Percentiles rank a stretch among this genome's conserved stretches.
Conservation (phyloP, 1,140 invertebrate genomes). For the Carposina sasakii region DNA sequence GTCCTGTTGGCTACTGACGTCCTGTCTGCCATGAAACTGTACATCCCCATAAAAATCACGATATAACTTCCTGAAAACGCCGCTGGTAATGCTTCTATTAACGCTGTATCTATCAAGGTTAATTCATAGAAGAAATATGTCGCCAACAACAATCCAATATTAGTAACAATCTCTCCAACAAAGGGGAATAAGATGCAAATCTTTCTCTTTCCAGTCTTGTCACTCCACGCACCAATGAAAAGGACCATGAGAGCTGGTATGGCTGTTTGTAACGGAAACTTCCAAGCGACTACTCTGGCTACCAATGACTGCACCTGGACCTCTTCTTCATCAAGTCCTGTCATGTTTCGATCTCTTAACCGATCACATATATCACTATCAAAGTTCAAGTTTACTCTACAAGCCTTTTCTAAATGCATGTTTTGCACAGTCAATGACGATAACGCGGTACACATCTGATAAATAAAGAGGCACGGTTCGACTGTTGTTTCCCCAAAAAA, state of each 20-base stretch:
- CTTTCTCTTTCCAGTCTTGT: slow-evolving; percentile 77
- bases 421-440: slow-evolving; percentile 61
- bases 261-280: slow-evolving; percentile 66
- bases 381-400: slow-evolving; percentile 76
- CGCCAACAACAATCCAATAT: slow-evolving; percentile 56
- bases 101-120: slow-evolving; percentile 70
- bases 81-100: slow-evolving; percentile 74
- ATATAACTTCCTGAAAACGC: slow-evolving; percentile 74
- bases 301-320: slow-evolving; percentile 74
- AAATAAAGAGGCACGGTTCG: slow-evolving; percentile 60
- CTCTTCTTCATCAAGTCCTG: slow-evolving; percentile 57
- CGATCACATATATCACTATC: slow-evolving; percentile 74
- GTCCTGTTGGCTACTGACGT: slow-evolving; percentile 74
- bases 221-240: slow-evolving; percentile 78
- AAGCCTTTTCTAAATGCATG: slow-evolving; percentile 73
- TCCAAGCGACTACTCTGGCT: slow-evolving; percentile 73
- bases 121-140: slow-evolving; percentile 66
- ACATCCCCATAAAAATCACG: slow-evolving; percentile 76
- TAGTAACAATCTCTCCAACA: slow-evolving; percentile 73
- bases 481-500: slow-evolving; percentile 53
- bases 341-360: slow-evolving; percentile 66
- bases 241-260: slow-evolving; percentile 76
- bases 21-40: slow-evolving; percentile 75
- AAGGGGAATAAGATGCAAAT: slow-evolving; percentile 77
- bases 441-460: slow-evolving; percentile 56